phyloP scores from a whole-genome alignment of 2,113 vertebrate genomes.

The Beaufortia kweichowensis region DNA sequence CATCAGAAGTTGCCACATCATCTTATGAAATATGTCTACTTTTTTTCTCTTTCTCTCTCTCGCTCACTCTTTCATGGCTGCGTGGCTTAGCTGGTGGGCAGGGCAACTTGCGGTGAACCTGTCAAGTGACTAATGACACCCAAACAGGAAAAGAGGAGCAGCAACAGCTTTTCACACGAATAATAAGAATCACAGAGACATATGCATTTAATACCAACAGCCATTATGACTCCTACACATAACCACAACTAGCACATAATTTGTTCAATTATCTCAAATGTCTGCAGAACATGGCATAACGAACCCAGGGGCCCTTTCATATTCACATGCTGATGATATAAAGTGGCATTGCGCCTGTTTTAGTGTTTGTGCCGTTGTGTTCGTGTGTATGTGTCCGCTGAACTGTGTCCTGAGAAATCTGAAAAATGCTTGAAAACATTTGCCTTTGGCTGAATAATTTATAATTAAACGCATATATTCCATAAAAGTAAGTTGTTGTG shows the following conservation, averaged over 20 bases:
- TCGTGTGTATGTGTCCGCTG: conserved; percentile 11
- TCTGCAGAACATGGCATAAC: conserved; percentile 58
- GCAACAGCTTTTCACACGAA: conserved; percentile 58
- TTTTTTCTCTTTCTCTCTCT: conserved; percentile 31
- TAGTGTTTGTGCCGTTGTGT: conserved; percentile 31
- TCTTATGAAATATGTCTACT: too few relatives aligned
- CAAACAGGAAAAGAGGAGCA: conserved; percentile 49
- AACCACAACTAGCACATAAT: conserved; percentile 62
- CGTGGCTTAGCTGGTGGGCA: conserved; percentile 54
- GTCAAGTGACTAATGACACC: conserved; percentile 61
- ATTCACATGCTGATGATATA: conserved; percentile 53
- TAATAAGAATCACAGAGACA: conserved; percentile 47
- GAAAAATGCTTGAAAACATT: conserved; percentile 6
- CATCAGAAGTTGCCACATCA: too few relatives aligned
- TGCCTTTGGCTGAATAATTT: conserved; percentile 29
- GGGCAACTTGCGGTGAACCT: conserved; percentile 50
- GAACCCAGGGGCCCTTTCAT: conserved; percentile 57
- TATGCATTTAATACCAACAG: conserved; percentile 58
- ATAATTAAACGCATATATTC: neutral
- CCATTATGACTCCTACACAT: conserved; percentile 60
- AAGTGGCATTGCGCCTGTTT: conserved; percentile 28
- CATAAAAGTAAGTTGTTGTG: neutral
- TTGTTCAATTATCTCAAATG: conserved; percentile 71
- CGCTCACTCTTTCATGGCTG: conserved; percentile 56
- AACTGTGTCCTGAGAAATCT: neutral